Base-by-base conservation (phyloP, 2,888 invertebrate species). In the Agriotes lineatus region DNA sequence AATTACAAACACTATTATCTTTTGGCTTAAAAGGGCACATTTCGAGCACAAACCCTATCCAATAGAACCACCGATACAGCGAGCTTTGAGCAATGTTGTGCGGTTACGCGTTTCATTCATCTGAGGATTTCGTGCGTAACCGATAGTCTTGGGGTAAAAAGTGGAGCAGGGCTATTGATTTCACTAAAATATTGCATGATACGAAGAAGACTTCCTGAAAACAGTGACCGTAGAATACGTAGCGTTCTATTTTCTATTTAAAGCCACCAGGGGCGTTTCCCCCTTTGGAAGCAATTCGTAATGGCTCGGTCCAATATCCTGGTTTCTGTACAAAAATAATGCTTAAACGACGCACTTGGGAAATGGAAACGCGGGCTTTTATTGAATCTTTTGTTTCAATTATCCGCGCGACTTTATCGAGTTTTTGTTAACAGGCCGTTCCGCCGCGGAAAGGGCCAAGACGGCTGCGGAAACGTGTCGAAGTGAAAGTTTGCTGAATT, bases 301-400 rank as follows among this genome's bases (percentile, higher is more conserved):
- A 59, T 45, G 45, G 18, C 48, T 45, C 48, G 30, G 44, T 44
- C 25, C 44, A 48, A 60, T 60, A 48, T 45, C 33, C 19, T 45
- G 20, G n/a, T 45, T 3, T 20, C 20, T 20, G 19, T 16, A 10
- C 20, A 45, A 45, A 45, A 19, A 9, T 18, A 20, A 45, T 16
- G 16, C 19, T 45, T 45, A 10, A 58, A 44, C 39, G 58, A 58
- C 58, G 44, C 58, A 42, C 10, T 22, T 10, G 44, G 58, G 39
- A 57, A 37, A 57, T 35, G 19, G 18, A 54, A 54, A 54, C 35
- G 20, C 14, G 30, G 10, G 33, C 9, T 57, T 57, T 35, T 44
- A 58, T 44, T 30, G 22, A 44, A 19, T 44, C 19, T 58, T 58
- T 20, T 58, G 14, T 37, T 35, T 35, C 54, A 77, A 42, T 42